Base-by-base conservation (phyloP, 2,113 vertebrate genomes). In the Cololabis saira region DNA sequence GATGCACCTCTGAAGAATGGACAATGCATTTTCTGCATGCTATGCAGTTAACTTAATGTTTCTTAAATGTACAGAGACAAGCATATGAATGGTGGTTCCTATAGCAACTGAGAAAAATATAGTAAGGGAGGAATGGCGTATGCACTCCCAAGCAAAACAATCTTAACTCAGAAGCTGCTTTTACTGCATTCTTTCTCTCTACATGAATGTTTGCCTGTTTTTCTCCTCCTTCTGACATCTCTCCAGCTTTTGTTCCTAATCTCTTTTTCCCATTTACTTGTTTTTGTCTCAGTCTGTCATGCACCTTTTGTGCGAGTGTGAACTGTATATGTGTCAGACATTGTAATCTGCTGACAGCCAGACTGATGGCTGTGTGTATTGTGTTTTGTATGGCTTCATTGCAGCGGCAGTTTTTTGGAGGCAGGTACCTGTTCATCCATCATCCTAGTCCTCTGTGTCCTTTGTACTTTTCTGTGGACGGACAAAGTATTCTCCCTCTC, bases 101-200 rank as follows among this genome's bases (percentile, higher is more conserved):
- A 76, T 87, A 62, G 84, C 24, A 89, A 90, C 87, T 71, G 78
- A 61, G 76, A 80, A 79, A 81, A 86, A 90, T 27, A 82, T 82
- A 77, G 78, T 71, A 42, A 30, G 16, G 72, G 68, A 58, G 40
- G 62, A 51, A 69, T 21, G 60, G 64, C 43, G 68, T 37, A 15
- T 5, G 19, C 41, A 14, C 18, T 24, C 66, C 66, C 68, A 62
- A 55, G 15, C 14, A 58, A 63, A 3, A 5, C 50, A 53, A 43
- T 19, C 48, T 44, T 42, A 67, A 5, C 13, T 59, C 27, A 56
- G 50, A 62, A 70, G 42, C 61, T 1, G 41, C 65, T 67, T 71
- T 50, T 21, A 21, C 5, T 27, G 2, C 2, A 27, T n/a, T n/a
- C 60, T 43, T 17, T 66, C 59, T 65, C 15, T 19, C 45, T 47